Evolutionary conservation across 2,113 vertebrate genomes (phyloP), one percentile per base, ranked within the genome.

Genomic region (Eurystomus gularis): DNA sequence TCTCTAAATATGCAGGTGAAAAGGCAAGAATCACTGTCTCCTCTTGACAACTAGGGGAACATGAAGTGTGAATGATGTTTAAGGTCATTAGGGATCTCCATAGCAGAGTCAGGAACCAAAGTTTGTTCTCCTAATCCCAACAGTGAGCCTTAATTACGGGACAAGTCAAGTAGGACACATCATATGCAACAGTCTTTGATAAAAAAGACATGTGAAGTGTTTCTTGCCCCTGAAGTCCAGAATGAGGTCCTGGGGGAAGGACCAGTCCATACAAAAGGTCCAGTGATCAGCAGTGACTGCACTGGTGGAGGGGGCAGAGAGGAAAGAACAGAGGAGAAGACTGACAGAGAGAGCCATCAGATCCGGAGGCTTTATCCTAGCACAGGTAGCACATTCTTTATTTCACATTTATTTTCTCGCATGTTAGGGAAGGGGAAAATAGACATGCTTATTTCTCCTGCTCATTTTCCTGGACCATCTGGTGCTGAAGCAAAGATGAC

Each of bases 401-500:
- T 68, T 95, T 93, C 72, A 3, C 83, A 90, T 95, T 78, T 86
- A 88, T 92, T 96, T 96, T 92, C 65, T 96, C 8, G 35, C 65
- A 3, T 94, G 76, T 33, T 93, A 88, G 61, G 65, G 80, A 82
- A 93, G 80, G 69, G 96, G 90, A 91, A 96, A 96, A 95, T 95
- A 97, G 95, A 94, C 92, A 93, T 0, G 1, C 95, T 95, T 86
- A 78, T 93, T 96, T 97, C 90, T 96, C 96, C 96, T 97, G 96
- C 96, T 97, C 96, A 95, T 96, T 97, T 97, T 96, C 95, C 86
- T 92, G 88, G 94, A 95, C 95, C 96, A 97, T 96, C 96, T 96
- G 96, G 92, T 96, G 94, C 92, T 92, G 90, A 93, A 96, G 90
- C 82, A 96, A 92, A 92, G 93, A 95, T 96, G 96, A 94, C 96